phyloP scores from a whole-genome alignment of 1,140 invertebrate genomes.

The Rhynchophorus ferrugineus region DNA sequence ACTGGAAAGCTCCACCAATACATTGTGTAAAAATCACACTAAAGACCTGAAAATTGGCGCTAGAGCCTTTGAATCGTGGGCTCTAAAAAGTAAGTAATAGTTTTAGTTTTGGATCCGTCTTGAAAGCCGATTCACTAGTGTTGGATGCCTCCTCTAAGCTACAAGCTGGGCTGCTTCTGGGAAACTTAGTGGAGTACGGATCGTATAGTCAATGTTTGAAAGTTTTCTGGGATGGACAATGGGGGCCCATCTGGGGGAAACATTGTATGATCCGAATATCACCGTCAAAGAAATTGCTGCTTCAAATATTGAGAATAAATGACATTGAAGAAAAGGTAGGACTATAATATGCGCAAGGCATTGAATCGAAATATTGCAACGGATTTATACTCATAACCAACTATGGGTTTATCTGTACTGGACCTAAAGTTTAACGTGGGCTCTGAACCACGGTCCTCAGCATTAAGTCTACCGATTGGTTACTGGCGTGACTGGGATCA shows the following conservation, averaged over 20 bases:
- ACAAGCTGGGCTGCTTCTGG: constrained; percentile 22
- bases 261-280: constrained; percentile 14
- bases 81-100: constrained; percentile 27
- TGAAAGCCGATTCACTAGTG: constrained; percentile 20
- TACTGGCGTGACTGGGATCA: too few relatives aligned
- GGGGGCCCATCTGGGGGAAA: constrained; percentile 10
- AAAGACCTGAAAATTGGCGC: constrained; percentile 19
- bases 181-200: constrained; percentile 26
- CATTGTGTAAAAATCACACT: constrained; percentile 25
- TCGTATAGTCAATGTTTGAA: constrained; percentile 22
- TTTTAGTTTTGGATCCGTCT: background rate
- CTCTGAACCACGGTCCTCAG: too few relatives aligned
- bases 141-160: constrained; percentile 30
- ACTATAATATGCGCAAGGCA: too few relatives aligned
- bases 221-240: constrained; percentile 6
- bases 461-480: too few relatives aligned
- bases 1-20: constrained; percentile 18
- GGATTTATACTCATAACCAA: too few relatives aligned
- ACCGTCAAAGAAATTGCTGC: constrained; percentile 9
- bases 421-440: too few relatives aligned
- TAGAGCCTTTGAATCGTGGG: constrained; percentile 29
- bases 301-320: constrained; percentile 15
- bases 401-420: too few relatives aligned
- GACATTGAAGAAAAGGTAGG: constrained; percentile 9
- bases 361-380: too few relatives aligned